These are phyloP conservation scores for Coenonympha glycerion DNA, from an alignment of 2,888 invertebrate species.

Conservation along the genomic window DNA sequence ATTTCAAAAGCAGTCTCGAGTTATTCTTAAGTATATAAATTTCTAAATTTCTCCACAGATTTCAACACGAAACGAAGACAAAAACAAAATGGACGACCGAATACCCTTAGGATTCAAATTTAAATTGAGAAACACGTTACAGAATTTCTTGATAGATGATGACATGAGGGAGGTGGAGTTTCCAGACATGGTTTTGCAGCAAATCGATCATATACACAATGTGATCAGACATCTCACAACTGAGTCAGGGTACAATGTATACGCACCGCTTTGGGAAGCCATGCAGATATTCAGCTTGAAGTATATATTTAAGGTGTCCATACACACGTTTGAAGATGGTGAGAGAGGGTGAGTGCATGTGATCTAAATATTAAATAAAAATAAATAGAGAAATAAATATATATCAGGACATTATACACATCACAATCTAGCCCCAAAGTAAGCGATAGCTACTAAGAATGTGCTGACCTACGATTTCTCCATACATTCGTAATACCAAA, in stretches of 20 bases:
- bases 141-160: conserved; percentile 43
- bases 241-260: conserved; percentile 29
- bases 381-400: no score
- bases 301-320: conserved; percentile 25
- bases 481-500: no score
- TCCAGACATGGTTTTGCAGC: conserved; percentile 33
- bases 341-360: conserved; percentile 26
- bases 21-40: no score
- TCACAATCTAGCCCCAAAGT: no score
- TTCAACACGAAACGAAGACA: no score
- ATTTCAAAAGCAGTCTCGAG: no score
- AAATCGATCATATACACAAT: conserved; percentile 34
- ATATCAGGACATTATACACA: no score
- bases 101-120: conserved; percentile 32
- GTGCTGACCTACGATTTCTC: no score
- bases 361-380: no score
- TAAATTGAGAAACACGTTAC: conserved; percentile 34
- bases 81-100: conserved; percentile 10
- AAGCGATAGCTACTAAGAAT: no score
- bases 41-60: neutral
- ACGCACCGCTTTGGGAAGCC: conserved; percentile 38
- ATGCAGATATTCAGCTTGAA: conserved; percentile 27
- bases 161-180: conserved; percentile 31
- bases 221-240: conserved; percentile 28
- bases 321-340: conserved; percentile 11